Evolutionary conservation across 2,888 invertebrate species (phyloP).

Genomic region (Eupithecia pulchellata): DNA sequence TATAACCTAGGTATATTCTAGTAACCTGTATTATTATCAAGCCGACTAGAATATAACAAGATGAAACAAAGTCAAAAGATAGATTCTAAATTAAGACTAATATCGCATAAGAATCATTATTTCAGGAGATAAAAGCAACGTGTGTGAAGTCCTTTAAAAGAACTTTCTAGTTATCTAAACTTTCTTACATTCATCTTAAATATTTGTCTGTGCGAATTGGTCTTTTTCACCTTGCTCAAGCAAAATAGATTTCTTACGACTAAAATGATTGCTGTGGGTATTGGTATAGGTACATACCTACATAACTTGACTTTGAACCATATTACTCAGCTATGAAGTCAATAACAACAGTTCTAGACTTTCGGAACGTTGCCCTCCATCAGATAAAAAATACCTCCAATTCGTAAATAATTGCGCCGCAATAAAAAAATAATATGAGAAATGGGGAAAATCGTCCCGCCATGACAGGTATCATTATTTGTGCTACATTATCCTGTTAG

Average conservation of each 20-base stretch:
- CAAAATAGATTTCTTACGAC: not conserved
- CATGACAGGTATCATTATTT: conserved; percentile 21
- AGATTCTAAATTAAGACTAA: not conserved
- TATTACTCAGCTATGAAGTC: not conserved
- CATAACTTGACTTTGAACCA: not conserved
- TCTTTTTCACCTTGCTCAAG: not conserved
- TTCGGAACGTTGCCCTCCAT: not conserved
- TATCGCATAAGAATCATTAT: not conserved
- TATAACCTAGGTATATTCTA: too few species aligned
- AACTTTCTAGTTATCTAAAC: not conserved
- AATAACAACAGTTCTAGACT: not conserved
- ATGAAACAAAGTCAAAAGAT: not conserved
- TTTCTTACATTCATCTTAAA: not conserved
- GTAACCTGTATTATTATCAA: too few species aligned
- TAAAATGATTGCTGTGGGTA: not conserved
- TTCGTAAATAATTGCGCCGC: conserved; percentile 16
- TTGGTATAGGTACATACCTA: too few species aligned
- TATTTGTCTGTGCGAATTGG: not conserved
- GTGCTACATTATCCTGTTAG: conserved; percentile 7
- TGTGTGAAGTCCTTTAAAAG: not conserved
- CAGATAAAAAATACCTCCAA: conserved; percentile 1
- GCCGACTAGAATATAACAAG: too few species aligned
- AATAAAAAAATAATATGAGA: conserved; percentile 24
- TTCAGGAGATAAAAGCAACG: not conserved
- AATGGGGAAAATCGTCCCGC: conserved; percentile 16